Evolutionary conservation across 2,888 invertebrate genomes (phyloP).

Genomic region (Pimpla rufipes): DNA sequence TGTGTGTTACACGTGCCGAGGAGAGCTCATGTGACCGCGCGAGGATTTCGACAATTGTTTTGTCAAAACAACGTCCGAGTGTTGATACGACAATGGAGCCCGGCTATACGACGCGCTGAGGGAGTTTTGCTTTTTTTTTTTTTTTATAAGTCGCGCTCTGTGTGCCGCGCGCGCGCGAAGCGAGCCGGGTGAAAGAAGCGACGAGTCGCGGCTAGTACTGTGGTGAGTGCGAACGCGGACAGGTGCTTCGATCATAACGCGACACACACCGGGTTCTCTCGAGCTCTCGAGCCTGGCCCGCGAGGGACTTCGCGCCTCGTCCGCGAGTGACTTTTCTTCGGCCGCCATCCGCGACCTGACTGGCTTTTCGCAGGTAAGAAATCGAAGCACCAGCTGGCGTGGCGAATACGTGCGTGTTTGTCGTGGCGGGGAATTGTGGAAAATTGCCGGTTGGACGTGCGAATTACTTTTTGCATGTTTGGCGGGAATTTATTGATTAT

Average conservation of each 20-base stretch:
- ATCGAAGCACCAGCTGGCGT: background rate
- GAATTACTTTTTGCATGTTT: no score
- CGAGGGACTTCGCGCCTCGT: background rate
- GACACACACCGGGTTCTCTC: background rate
- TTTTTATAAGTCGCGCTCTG: background rate
- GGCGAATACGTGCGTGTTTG: background rate
- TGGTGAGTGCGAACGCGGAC: constrained; percentile 57
- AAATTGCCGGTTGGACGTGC: no score
- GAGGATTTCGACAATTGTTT: constrained; percentile 65
- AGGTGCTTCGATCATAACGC: constrained; percentile 40
- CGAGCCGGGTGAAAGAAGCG: constrained; percentile 1
- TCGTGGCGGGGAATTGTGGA: no score
- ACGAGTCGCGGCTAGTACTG: constrained; percentile 54
- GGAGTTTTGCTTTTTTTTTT: constrained; percentile 19
- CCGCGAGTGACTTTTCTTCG: background rate
- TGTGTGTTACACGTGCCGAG: constrained; percentile 7
- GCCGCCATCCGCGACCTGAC: no score
- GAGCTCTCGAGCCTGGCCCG: no score
- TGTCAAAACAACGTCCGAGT: constrained; percentile 35
- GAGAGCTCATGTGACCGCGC: background rate
- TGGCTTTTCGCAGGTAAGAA: constrained; percentile 33
- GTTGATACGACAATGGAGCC: constrained; percentile 36
- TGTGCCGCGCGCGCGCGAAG: no score
- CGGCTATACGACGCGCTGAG: background rate
- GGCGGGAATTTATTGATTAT: no score